These are phyloP conservation scores for Pempheris klunzingeri DNA, from an alignment of 2,797 vertebrate genomes.

Conservation along the genomic window DNA sequence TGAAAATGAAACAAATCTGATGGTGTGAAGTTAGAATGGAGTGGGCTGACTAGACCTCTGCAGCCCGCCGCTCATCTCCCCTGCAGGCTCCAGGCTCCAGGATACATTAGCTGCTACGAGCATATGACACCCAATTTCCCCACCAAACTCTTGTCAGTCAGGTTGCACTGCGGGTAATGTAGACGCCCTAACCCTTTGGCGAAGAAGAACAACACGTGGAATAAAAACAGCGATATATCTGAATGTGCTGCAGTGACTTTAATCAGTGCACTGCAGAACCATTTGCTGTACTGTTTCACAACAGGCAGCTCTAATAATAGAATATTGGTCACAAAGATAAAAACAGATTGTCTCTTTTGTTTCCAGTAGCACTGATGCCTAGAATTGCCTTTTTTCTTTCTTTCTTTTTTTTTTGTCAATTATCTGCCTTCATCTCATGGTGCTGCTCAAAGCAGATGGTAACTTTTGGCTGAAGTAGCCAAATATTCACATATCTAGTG, in stretches of 20 bases:
- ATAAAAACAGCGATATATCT: background rate
- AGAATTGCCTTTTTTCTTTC: too few species aligned
- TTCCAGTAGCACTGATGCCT: slow-evolving; percentile 14
- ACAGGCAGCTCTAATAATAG: too few species aligned
- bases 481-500: slow-evolving; percentile 33
- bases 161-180: background rate
- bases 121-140: background rate
- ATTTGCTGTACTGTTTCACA: too few species aligned
- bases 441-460: slow-evolving; percentile 52
- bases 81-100: background rate
- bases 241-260: background rate
- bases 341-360: slow-evolving; percentile 30
- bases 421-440: slow-evolving; percentile 32
- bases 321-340: slow-evolving; percentile 4
- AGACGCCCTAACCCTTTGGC: background rate
- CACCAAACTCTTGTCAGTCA: background rate
- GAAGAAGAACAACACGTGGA: background rate
- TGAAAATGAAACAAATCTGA: background rate
- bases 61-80: background rate
- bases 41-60: background rate
- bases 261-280: too few species aligned
- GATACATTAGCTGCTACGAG: background rate
- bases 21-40: background rate
- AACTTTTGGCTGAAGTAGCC: slow-evolving; percentile 30
- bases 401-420: slow-evolving; percentile 27